Conservation (phyloP, 2,888 invertebrate species). For the Euplagia quadripunctaria region DNA sequence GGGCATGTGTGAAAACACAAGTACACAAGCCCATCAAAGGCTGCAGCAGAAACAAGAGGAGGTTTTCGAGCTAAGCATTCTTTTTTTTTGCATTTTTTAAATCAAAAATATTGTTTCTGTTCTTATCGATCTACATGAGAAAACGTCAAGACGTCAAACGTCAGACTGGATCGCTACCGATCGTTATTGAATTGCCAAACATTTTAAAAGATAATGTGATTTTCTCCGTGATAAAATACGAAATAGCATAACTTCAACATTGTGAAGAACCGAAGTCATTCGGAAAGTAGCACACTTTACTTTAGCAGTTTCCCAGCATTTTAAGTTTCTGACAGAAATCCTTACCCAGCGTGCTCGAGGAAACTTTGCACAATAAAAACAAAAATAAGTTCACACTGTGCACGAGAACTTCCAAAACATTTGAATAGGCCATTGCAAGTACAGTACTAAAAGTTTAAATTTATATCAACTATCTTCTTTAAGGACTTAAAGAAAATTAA, state of each 20-base stretch:
- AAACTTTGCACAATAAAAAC: conserved; percentile 40
- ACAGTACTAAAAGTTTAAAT: background rate
- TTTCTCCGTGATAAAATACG: background rate
- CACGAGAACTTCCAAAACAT: conserved; percentile 39
- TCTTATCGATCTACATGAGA: no score
- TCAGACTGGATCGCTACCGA: no score
- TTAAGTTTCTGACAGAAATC: conserved; percentile 37
- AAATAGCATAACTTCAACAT: background rate
- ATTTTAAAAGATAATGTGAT: background rate
- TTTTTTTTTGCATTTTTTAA: no score
- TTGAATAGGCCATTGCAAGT: conserved; percentile 42
- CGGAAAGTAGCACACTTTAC: background rate
- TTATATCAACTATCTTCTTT: background rate
- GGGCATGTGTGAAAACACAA: no score
- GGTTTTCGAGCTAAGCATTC: no score
- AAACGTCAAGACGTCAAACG: no score
- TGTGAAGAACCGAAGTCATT: background rate
- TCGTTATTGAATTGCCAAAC: background rate
- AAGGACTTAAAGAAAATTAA: background rate
- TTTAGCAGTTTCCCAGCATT: conserved; percentile 17
- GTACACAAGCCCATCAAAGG: no score
- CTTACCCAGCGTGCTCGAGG: conserved; percentile 19
- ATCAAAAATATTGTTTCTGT: no score
- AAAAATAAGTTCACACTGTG: conserved; percentile 31
- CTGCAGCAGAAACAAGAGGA: no score